phyloP scores from a whole-genome alignment of 2,888 invertebrate species.

The Xestia sexstrigata region DNA sequence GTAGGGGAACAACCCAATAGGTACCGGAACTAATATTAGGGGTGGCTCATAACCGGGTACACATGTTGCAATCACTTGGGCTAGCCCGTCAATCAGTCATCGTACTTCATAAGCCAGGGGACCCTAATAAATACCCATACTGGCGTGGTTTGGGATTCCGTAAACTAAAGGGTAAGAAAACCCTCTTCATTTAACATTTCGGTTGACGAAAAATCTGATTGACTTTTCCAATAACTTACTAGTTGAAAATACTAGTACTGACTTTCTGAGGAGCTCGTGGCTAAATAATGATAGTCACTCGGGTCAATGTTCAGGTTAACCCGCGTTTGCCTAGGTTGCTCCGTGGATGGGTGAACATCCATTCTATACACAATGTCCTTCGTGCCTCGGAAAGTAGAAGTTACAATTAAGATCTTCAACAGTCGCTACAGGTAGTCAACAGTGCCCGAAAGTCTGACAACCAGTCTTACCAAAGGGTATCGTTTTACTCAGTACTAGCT shows the following conservation, averaged over 20 bases:
- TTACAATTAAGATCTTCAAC: too few species aligned
- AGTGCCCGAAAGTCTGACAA: too few species aligned
- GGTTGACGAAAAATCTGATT: not conserved
- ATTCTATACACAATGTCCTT: too few species aligned
- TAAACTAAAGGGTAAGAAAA: not conserved
- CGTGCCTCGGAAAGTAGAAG: too few species aligned
- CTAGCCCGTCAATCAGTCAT: constrained; percentile 35
- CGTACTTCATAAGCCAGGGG: constrained; percentile 32
- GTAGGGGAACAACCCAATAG: not conserved
- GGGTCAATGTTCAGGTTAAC: too few species aligned
- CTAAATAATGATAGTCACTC: too few species aligned
- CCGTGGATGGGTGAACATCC: too few species aligned
- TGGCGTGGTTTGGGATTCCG: constrained; percentile 17
- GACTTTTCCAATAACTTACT: not conserved
- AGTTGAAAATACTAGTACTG: not conserved
- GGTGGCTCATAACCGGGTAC: constrained; percentile 32
- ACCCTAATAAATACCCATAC: constrained; percentile 52
- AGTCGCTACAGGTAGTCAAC: too few species aligned
- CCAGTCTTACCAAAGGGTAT: too few species aligned
- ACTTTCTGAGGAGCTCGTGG: too few species aligned
- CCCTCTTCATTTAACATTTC: not conserved
- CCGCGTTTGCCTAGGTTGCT: too few species aligned
- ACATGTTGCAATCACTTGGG: constrained; percentile 38
- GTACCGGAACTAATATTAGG: not conserved
- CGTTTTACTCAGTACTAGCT: too few species aligned